Conservation (phyloP, 2,888 invertebrate species). For the Ptychoptera contaminata region DNA sequence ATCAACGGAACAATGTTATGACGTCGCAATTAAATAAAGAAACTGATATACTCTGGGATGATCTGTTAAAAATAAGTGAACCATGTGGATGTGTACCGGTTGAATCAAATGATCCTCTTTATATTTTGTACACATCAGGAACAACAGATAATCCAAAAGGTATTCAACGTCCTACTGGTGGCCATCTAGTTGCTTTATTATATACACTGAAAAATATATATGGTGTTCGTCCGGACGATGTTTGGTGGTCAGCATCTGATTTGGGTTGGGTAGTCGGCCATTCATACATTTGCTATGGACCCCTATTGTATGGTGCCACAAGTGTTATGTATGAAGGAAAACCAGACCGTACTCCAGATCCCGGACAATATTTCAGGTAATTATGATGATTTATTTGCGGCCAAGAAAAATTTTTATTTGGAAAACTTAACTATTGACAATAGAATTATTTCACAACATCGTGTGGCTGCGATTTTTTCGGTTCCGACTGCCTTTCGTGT, state of each 20-base stretch:
- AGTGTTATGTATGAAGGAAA: slow-evolving; percentile 83
- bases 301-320: slow-evolving; percentile 61
- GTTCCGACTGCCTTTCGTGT: slow-evolving; percentile 84
- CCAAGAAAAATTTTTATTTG: background rate
- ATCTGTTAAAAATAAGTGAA: slow-evolving; percentile 44
- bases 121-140: slow-evolving; percentile 85
- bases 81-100: slow-evolving; percentile 71
- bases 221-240: slow-evolving; percentile 61
- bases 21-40: slow-evolving; percentile 43
- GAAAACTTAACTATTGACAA: slow-evolving; percentile 9
- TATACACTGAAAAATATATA: slow-evolving; percentile 77
- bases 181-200: slow-evolving; percentile 69
- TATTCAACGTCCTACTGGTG: slow-evolving; percentile 73
- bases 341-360: slow-evolving; percentile 86
- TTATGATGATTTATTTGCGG: background rate
- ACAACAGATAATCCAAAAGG: slow-evolving; percentile 64
- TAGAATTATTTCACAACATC: slow-evolving; percentile 75
- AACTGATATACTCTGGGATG: slow-evolving; percentile 64
- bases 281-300: slow-evolving; percentile 88
- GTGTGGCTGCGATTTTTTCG: slow-evolving; percentile 71
- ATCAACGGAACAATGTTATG: slow-evolving; percentile 55
- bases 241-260: slow-evolving; percentile 73
- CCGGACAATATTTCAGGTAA: slow-evolving; percentile 79
- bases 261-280: slow-evolving; percentile 87
- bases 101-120: slow-evolving; percentile 78